Base-by-base conservation (phyloP, 2,797 vertebrate genomes). In the Clarias laeviceps region DNA sequence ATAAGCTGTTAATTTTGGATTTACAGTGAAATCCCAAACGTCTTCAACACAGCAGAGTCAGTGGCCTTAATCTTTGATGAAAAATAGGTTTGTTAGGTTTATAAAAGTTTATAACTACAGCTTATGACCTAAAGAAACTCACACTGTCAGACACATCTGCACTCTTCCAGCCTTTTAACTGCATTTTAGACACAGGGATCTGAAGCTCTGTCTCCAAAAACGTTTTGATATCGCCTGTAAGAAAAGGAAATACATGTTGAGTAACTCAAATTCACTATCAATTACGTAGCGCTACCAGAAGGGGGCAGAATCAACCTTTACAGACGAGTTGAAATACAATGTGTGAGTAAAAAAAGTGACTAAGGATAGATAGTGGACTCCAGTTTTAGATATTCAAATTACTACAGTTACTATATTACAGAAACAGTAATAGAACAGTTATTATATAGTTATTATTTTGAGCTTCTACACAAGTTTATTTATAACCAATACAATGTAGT, bases 111-210 rank as follows among this genome's bases (percentile, higher is more conserved):
- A 27, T 57, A 54, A 57, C 14, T 24, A 73, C 40, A 74, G 34
- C 15, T 54, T 27, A 27, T 11, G 20, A 40, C 20, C 20, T 32
- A 37, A 80, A 45, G 4, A 82, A n/a, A 98, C 98, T 99, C 93
- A 99, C 98, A 92, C 95, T 98, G 89, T 99, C 98, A 82, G 97
- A 97, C 85, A 99, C 96, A 77, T 99, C 98, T 89, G 97, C 97
- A 88, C 95, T 96, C 94, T 99, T 99, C 98, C 98, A 99, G 86
- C 98, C 98, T 92, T 99, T 99, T 90, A 99, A 96, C 90, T 98
- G 96, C 98, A 99, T 99, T 97, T 98, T 98, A 90, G 97, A 96
- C 56, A 95, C 94, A 90, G 98, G 98, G 91, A 99, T 94, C 82
- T 96, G 97, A 86, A 99, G 96, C 90, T 99, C 98, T 91, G 97